Evolutionary conservation across 2,888 invertebrate genomes (phyloP).

Genomic region (Xylocampa areola): DNA sequence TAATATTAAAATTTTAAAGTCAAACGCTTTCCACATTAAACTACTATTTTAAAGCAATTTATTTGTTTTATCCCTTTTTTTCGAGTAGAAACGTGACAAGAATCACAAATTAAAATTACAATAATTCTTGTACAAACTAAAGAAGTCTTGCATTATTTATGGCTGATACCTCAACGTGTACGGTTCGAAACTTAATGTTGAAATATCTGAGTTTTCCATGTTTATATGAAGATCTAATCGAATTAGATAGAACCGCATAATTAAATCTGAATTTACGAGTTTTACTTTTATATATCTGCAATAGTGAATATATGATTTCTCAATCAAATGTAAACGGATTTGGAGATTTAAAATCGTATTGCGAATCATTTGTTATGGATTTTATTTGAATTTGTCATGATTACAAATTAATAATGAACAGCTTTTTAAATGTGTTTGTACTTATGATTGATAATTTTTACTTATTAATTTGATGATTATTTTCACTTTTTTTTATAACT

Average conservation of each 20-base stretch:
- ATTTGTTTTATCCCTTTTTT: too few relatives aligned
- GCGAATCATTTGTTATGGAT: conserved; percentile 18
- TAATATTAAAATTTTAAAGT: too few relatives aligned
- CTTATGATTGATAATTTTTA: too few relatives aligned
- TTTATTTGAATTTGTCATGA: conserved; percentile 19
- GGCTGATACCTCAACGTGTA: background rate
- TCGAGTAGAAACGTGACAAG: too few relatives aligned
- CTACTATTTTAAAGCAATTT: too few relatives aligned
- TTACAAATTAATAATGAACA: conserved; percentile 7
- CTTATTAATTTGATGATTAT: too few relatives aligned
- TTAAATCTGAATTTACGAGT: conserved; percentile 25
- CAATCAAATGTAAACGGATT: conserved; percentile 44
- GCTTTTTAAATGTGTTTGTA: background rate
- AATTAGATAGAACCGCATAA: conserved; percentile 40
- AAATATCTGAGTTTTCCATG: conserved; percentile 10
- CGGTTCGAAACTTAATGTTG: background rate
- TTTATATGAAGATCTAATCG: conserved; percentile 31
- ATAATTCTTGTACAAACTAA: too few relatives aligned
- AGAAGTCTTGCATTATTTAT: background rate
- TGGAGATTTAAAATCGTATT: conserved; percentile 24
- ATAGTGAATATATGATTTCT: conserved; percentile 34
- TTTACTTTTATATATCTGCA: conserved; percentile 24
- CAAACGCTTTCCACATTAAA: too few relatives aligned
- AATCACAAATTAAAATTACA: too few relatives aligned
- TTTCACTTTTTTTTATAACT: too few relatives aligned